Conservation (phyloP, 2,797 vertebrate genomes). For the Pogonophryne albipinna region DNA sequence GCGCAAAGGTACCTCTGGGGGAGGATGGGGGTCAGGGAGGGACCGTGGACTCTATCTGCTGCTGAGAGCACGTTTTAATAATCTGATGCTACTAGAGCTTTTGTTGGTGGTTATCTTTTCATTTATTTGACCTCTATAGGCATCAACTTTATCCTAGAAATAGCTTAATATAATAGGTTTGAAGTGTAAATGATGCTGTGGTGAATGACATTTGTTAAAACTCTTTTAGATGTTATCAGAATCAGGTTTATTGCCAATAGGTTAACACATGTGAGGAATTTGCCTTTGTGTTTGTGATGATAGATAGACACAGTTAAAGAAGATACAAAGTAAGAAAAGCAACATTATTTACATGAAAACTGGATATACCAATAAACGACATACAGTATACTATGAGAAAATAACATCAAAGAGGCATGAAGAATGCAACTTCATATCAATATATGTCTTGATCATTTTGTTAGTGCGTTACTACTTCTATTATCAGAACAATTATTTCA, state of each 20-base stretch:
- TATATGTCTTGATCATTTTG: background rate
- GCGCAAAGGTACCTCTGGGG: slow-evolving; percentile 82
- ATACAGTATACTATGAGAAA: background rate
- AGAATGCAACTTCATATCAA: background rate
- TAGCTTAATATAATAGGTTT: background rate
- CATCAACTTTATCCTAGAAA: background rate
- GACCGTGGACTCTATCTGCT: too few relatives aligned
- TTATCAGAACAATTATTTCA: background rate
- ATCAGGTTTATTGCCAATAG: too few relatives aligned
- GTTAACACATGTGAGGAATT: too few relatives aligned
- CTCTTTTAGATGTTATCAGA: background rate
- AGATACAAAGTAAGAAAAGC: too few relatives aligned
- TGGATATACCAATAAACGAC: too few relatives aligned
- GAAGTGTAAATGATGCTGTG: background rate
- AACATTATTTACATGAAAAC: too few relatives aligned
- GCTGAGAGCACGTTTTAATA: too few relatives aligned
- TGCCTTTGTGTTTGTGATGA: too few relatives aligned
- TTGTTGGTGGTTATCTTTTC: background rate
- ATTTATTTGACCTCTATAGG: background rate
- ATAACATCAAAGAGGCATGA: background rate
- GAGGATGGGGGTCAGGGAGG: too few relatives aligned
- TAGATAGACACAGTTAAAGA: too few relatives aligned
- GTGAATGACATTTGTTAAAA: background rate
- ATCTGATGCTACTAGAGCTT: too few relatives aligned
- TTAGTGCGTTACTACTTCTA: background rate